Evolutionary conservation across 1,140 invertebrate species (phyloP).

Genomic region (Augochlora pura): DNA sequence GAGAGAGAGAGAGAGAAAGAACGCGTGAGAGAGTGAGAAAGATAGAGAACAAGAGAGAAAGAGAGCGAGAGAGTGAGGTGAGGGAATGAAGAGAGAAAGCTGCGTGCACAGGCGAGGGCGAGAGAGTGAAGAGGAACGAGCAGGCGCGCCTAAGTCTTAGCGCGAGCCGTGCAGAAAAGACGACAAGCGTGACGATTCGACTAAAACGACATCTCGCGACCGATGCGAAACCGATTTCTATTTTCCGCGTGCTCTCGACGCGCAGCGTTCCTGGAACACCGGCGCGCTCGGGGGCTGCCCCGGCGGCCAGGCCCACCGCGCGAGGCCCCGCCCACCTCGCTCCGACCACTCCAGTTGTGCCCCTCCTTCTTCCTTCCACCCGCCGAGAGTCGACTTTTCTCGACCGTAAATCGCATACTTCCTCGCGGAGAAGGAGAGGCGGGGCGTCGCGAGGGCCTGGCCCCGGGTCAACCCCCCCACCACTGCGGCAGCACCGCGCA

Average conservation of each 20-base stretch:
- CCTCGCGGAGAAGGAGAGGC: too few species aligned
- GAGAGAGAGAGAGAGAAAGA: background rate
- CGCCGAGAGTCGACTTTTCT: too few species aligned
- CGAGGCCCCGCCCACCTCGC: too few species aligned
- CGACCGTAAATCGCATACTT: too few species aligned
- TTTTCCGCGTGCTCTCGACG: background rate
- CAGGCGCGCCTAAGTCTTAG: conserved; percentile 2
- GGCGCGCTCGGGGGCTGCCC: conserved; percentile 36
- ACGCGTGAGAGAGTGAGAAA: background rate
- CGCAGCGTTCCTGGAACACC: background rate
- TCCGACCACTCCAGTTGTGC: too few species aligned
- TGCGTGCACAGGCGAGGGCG: too few species aligned
- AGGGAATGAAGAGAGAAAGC: background rate
- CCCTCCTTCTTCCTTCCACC: too few species aligned
- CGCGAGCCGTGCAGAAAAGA: too few species aligned
- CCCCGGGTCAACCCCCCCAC: too few species aligned
- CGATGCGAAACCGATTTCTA: conserved; percentile 2
- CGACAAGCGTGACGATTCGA: background rate
- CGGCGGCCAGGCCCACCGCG: background rate
- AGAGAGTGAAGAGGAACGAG: background rate
- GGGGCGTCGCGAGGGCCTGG: too few species aligned
- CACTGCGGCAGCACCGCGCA: too few species aligned
- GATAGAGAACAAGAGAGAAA: background rate
- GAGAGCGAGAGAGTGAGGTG: background rate
- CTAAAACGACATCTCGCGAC: background rate